These are phyloP conservation scores for Ahaetulla prasina DNA, from an alignment of 2,113 vertebrate species.

Conservation along the genomic window DNA sequence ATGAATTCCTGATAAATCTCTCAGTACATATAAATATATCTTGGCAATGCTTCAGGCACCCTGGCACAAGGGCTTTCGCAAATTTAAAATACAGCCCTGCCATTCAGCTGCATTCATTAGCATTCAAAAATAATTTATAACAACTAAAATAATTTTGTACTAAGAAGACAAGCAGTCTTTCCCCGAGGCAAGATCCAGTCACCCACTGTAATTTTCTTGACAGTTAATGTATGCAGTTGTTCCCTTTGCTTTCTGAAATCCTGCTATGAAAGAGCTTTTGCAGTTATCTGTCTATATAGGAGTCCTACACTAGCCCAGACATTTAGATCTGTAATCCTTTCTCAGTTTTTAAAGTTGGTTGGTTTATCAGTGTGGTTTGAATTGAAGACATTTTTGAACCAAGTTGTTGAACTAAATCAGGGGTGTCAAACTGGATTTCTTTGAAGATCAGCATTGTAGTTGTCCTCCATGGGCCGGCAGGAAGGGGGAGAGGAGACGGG, in stretches of 20 bases:
- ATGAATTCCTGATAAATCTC: conserved; percentile 11
- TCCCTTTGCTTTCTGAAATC: neutral
- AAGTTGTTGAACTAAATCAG: neutral
- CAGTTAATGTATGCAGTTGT: neutral
- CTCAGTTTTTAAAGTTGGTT: neutral
- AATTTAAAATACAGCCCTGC: neutral
- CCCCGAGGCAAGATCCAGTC: neutral
- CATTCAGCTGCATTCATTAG: conserved; percentile 34
- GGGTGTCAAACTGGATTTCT: neutral
- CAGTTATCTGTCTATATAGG: neutral
- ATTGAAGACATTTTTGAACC: neutral
- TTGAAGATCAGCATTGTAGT: too few relatives aligned
- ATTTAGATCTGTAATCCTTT: neutral
- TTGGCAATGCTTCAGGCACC: neutral
- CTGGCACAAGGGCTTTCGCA: conserved; percentile 36
- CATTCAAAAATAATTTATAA: conserved; percentile 29
- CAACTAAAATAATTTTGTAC: neutral
- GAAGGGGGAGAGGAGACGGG: too few relatives aligned
- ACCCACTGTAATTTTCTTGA: neutral
- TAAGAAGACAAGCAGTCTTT: neutral
- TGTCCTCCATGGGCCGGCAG: too few relatives aligned
- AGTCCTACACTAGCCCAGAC: neutral
- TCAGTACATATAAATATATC: neutral
- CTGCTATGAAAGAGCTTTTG: neutral
- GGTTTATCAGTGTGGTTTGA: neutral